A percentile compares a stretch with the other conserved stretches of the same genome.
These are phyloP conservation scores for Charanyca ferruginea DNA, from an alignment of 2,888 invertebrate species.

Conservation along the genomic window DNA sequence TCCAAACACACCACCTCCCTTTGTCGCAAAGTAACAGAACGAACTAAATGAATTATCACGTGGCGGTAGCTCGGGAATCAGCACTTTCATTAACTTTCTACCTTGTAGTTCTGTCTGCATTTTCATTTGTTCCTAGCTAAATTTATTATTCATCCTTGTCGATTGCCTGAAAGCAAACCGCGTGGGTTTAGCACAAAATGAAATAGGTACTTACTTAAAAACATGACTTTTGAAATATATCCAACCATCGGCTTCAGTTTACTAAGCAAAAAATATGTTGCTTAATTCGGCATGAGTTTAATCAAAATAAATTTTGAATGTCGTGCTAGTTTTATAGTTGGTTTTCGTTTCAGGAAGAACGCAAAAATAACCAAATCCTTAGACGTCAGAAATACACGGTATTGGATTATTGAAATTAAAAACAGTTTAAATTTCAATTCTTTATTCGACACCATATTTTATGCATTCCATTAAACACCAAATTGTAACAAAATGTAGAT, in stretches of 20 bases:
- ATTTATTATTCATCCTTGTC: constrained; percentile 64
- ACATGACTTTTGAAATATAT: constrained; percentile 25
- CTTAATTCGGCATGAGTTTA: constrained; percentile 14
- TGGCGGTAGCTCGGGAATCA: constrained; percentile 60
- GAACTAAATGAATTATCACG: constrained; percentile 73
- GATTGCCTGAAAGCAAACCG: constrained; percentile 59
- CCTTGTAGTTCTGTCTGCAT: constrained; percentile 44
- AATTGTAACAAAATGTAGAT: constrained; percentile 90
- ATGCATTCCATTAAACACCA: constrained; percentile 88
- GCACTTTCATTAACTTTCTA: constrained; percentile 71
- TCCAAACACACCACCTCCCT: constrained; percentile 63
- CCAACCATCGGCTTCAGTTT: constrained; percentile 37
- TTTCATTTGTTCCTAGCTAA: constrained; percentile 60
- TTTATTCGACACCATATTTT: constrained; percentile 90
- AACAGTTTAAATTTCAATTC: constrained; percentile 72
- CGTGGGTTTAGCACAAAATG: constrained; percentile 39
- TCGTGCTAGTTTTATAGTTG: not conserved
- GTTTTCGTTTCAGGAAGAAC: constrained; percentile 18
- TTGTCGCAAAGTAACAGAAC: constrained; percentile 68
- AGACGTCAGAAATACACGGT: not conserved
- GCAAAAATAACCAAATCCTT: not conserved
- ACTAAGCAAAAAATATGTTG: constrained; percentile 32
- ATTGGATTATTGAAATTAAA: constrained; percentile 39
- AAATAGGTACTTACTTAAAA: constrained; percentile 31
- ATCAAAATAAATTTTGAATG: constrained; percentile 5